Evolutionary conservation across 2,888 invertebrate species (phyloP).

Genomic region (Eupithecia inturbata): DNA sequence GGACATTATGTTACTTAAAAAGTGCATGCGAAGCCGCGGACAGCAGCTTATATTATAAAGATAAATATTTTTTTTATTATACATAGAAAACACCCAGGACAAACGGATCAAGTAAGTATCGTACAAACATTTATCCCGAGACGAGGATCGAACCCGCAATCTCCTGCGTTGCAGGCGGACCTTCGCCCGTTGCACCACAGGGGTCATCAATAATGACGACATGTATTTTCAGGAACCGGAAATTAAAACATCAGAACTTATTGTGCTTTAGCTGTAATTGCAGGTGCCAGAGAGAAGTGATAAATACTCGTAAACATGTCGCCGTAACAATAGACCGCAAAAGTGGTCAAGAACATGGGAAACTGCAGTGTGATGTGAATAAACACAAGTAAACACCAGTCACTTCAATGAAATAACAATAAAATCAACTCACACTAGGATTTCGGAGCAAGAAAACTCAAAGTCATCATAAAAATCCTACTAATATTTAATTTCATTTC

Average conservation of each 20-base stretch:
- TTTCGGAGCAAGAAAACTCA: not conserved
- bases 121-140: no score
- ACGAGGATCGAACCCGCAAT: no score
- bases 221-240: not conserved
- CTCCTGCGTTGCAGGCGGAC: no score
- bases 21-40: no score
- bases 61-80: no score
- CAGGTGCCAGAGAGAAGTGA: not conserved
- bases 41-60: no score
- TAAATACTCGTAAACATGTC: not conserved
- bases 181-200: no score
- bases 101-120: no score
- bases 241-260: not conserved
- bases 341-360: not conserved
- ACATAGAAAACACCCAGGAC: no score
- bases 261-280: not conserved
- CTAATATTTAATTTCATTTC: no score
- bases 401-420: not conserved
- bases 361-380: not conserved
- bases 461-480: not conserved
- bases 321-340: not conserved
- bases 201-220: no score
- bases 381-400: not conserved
- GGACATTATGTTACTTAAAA: no score
- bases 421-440: not conserved